Evolutionary conservation across 2,888 invertebrate genomes (phyloP), one percentile per base, ranked within the genome.

Genomic region (Xanthia icteritia): DNA sequence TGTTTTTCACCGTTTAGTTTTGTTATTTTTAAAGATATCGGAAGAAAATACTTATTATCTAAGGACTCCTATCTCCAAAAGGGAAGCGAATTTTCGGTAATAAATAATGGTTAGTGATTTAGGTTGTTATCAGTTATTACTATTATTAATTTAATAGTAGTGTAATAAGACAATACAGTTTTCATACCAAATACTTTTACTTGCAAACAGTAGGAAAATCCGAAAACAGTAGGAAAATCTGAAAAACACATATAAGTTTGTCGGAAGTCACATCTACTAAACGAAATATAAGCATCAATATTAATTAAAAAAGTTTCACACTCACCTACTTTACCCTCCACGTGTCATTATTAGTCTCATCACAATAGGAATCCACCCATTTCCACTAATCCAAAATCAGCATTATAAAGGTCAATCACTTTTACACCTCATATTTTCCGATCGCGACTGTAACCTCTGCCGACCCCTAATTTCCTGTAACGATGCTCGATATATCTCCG

Each of bases 381-480:
- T 75, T 42, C 67, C 45, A 51, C 39, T n/a, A n/a, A 45, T 68
- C 36, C 42, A 45, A 48, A n/a, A 68, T 75, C 61, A 71, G 11
- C 58, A 82, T 64, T 61, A 64, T 70, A 67, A 72, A 81, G 60
- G 58, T 77, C 63, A 70, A 67, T 76, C 60, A 73, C 31, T 60
- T 61, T 81, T 45, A 76, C 79, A 75, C 76, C 71, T 75, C 54
- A 73, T 75, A 78, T 78, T 76, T 79, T 64, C 60, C 72, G 71
- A 73, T 74, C 67, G 74, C 51, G 31, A 68, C 60, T 63, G 27
- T 75, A 64, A 76, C 77, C 81, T 74, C 79, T 65, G 61, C 76
- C 63, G 76, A 74, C 77, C 85, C 66, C 79, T 73, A 83, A 89
- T 89, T 85, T 89, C 79, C 85, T 70, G 82, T 82, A 89, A 86